Percentiles rank a stretch among this genome's conserved stretches.
These are phyloP conservation scores for Phyllotis vaccarum DNA, from an alignment of 2,797 vertebrate species.

Conservation along the genomic window DNA sequence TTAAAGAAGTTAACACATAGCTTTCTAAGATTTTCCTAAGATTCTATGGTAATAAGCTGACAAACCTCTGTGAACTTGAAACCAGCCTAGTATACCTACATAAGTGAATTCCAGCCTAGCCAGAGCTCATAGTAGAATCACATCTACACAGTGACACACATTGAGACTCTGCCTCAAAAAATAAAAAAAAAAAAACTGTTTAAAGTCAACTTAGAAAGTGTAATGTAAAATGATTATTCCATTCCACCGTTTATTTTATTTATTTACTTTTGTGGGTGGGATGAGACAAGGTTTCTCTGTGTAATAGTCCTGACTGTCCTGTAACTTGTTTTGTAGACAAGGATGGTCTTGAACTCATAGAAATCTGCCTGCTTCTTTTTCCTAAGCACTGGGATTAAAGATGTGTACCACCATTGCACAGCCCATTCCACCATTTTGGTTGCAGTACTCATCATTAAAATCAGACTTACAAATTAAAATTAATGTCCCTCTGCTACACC, in stretches of 20 bases:
- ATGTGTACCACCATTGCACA: neutral
- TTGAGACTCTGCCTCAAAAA: neutral
- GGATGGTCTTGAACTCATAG: neutral
- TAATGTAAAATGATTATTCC: slow-evolving; percentile 31
- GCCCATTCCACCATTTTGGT: slow-evolving; percentile 34
- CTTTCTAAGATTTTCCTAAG: neutral
- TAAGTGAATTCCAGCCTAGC: neutral
- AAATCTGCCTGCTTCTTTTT: neutral
- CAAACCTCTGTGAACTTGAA: neutral
- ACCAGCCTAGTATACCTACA: neutral
- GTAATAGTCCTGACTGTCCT: neutral
- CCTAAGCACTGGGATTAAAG: neutral
- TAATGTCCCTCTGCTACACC: neutral
- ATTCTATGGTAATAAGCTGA: neutral
- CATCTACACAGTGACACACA: neutral
- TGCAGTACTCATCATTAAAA: slow-evolving; percentile 40
- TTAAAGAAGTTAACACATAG: slow-evolving; percentile 17
- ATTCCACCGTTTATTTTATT: slow-evolving; percentile 25
- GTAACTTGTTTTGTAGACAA: neutral
- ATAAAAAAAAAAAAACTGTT: neutral
- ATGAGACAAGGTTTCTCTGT: neutral
- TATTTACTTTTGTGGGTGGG: neutral
- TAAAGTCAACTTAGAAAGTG: slow-evolving; percentile 20
- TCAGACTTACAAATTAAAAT: neutral
- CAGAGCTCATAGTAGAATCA: neutral